A percentile compares a stretch with the other conserved stretches of the same genome.
Conservation (phyloP, 1,140 invertebrate species). For the Dendrolimus kikuchii region DNA sequence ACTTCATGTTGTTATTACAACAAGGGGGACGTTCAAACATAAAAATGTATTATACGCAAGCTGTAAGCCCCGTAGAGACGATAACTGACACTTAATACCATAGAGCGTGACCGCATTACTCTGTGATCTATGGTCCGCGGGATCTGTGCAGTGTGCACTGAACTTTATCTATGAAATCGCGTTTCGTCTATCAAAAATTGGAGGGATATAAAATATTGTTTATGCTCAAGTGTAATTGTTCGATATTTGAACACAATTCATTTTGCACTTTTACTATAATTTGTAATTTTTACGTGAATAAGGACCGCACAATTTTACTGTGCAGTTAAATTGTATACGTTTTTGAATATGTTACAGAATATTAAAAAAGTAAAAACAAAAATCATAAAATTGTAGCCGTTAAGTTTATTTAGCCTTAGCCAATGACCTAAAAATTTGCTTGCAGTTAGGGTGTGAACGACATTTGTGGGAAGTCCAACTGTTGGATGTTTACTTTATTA, state of each 20-base stretch:
- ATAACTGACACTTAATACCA: constrained; percentile 72
- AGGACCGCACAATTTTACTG: no score
- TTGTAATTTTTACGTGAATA: no score
- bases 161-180: constrained; percentile 59
- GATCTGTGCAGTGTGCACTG: constrained; percentile 28
- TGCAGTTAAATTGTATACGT: no score
- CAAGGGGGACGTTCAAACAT: constrained; percentile 59
- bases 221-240: constrained; percentile 21
- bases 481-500: no score
- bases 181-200: constrained; percentile 45
- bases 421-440: background rate
- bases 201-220: constrained; percentile 38
- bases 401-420: no score
- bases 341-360: no score
- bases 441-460: background rate
- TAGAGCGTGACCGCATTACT: constrained; percentile 70
- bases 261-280: no score
- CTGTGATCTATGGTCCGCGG: constrained; percentile 65
- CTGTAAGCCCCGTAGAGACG: constrained; percentile 62
- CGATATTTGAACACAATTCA: background rate
- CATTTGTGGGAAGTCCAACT: no score
- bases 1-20: constrained; percentile 68
- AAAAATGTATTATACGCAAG: constrained; percentile 63
- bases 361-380: no score
- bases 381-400: no score